A percentile compares a stretch with the other conserved stretches of the same genome.
Evolutionary conservation across 2,888 invertebrate genomes (phyloP).

Genomic region (Drosophila neonasuta): DNA sequence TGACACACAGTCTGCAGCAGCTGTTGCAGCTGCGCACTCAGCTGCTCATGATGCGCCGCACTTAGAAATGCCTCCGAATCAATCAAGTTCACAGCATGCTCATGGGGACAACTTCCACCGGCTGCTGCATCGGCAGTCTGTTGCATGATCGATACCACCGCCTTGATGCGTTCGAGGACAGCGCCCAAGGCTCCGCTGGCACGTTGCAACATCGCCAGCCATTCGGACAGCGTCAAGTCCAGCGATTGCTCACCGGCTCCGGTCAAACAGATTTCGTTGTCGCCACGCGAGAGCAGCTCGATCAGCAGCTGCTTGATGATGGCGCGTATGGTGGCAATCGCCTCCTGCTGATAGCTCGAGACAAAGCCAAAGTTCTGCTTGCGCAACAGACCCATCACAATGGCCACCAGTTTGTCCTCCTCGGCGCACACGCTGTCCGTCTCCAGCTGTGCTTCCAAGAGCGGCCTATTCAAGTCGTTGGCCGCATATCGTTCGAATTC

Average conservation of each 20-base stretch:
- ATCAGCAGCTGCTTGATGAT: constrained; percentile 94
- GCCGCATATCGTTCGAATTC: constrained; percentile 97
- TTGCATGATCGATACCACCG: constrained; percentile 89
- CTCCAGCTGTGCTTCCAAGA: constrained; percentile 79
- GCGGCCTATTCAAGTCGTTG: constrained; percentile 93
- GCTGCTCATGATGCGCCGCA: constrained; percentile 86
- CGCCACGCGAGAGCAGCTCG: constrained; percentile 86
- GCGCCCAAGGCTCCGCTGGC: constrained; percentile 86
- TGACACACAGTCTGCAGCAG: constrained; percentile 92
- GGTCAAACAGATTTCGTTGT: constrained; percentile 84
- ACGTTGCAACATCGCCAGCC: constrained; percentile 86
- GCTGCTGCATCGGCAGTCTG: constrained; percentile 88
- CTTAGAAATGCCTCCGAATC: constrained; percentile 88
- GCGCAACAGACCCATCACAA: constrained; percentile 94
- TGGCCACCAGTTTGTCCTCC: constrained; percentile 92
- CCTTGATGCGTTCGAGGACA: constrained; percentile 88
- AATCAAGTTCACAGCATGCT: constrained; percentile 83
- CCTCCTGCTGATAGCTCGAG: constrained; percentile 93
- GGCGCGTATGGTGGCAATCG: constrained; percentile 93
- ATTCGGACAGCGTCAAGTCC: constrained; percentile 86
- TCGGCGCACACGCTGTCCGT: constrained; percentile 82
- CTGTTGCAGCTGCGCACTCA: constrained; percentile 88
- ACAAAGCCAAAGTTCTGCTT: constrained; percentile 94
- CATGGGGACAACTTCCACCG: constrained; percentile 81
- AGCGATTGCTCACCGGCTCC: constrained; percentile 83